A percentile compares a stretch with the other conserved stretches of the same genome.
Evolutionary conservation across 2,888 invertebrate genomes (phyloP).

Genomic region (Drosophila siamana): DNA sequence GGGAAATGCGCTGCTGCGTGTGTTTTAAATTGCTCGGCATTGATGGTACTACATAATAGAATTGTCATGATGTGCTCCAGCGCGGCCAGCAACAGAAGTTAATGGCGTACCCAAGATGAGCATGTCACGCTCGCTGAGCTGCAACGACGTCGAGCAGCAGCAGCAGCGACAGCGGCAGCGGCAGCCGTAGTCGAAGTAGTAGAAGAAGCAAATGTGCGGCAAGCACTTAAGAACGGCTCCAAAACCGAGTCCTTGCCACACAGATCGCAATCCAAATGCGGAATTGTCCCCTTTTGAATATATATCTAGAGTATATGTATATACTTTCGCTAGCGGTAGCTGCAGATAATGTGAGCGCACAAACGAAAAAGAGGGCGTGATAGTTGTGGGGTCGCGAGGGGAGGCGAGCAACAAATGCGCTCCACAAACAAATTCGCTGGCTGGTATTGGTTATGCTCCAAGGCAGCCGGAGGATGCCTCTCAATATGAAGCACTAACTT

Average conservation of each 20-base stretch:
- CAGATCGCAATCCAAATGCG: slow-evolving; percentile 31
- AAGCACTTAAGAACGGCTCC: slow-evolving; percentile 51
- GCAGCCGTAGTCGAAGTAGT: not conserved
- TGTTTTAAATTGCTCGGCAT: slow-evolving; percentile 55
- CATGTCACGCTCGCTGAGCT: slow-evolving; percentile 79
- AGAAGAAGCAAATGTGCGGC: slow-evolving; percentile 55
- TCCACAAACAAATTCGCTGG: slow-evolving; percentile 24
- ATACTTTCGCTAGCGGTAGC: slow-evolving; percentile 27
- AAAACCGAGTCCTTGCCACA: slow-evolving; percentile 19
- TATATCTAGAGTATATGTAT: not conserved
- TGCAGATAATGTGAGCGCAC: slow-evolving; percentile 52
- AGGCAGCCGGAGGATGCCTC: slow-evolving; percentile 16
- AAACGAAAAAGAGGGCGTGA: slow-evolving; percentile 29
- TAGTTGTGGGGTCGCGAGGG: slow-evolving; percentile 16
- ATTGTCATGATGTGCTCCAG: slow-evolving; percentile 67
- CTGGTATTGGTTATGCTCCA: slow-evolving; percentile 30
- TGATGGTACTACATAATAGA: slow-evolving; percentile 59
- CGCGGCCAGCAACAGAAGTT: slow-evolving; percentile 65
- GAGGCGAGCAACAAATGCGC: slow-evolving; percentile 26
- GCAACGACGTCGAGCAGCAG: slow-evolving; percentile 55
- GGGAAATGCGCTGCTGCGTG: slow-evolving; percentile 21
- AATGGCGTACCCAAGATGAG: slow-evolving; percentile 68
- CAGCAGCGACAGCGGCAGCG: not conserved
- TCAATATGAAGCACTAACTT: slow-evolving; percentile 32
- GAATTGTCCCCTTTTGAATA: slow-evolving; percentile 46